Base-by-base conservation (phyloP, 2,113 vertebrate species). In the Perognathus longimembris region DNA sequence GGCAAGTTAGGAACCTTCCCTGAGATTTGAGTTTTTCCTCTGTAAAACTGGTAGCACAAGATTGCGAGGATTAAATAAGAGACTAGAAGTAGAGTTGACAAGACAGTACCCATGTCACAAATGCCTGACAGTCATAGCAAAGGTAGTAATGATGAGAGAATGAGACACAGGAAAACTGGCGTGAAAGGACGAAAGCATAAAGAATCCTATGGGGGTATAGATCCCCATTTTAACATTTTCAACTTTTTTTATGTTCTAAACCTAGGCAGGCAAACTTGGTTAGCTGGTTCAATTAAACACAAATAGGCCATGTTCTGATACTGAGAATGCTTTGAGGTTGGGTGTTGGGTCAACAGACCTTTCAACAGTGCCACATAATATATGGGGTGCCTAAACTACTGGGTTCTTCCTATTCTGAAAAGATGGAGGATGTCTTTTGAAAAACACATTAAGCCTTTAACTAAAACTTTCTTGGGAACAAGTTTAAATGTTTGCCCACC, bases 81-180 rank as follows among this genome's bases (percentile, higher is more conserved):
- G 21, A 73, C n/a, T n/a, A 2, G 6, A 22, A 61, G 24, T 42
- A 4, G 54, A 36, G 36, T 6, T 21, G 28, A 36, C 2, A 34
- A 71, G 21, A 30, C 1, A 4, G 50, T 0, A 2, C 22, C 17
- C 64, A 45, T 3, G 3, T 15, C 20, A 67, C 45, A 26, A 34
- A 57, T 5, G 17, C 15, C 3, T 0, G 4, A 22, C 15, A 32
- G 18, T 38, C 18, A 21, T 2, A 12, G 26, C 10, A 2, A 59
- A 84, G 11, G 32, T 11, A n/a, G 18, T n/a, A 12, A 54, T 75
- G 28, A 8, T 32, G 32, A 17, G 26, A 85, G 64, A 83, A 75
- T 20, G 5, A 6, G 12, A 30, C 15, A 54, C 50, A 34, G 24
- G 26, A 85, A 71, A 83, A 75, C 12, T 7, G 6, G 12, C 26